A percentile compares a stretch with the other conserved stretches of the same genome.
Evolutionary conservation across 2,113 vertebrate species (phyloP).

Genomic region (Malurus melanocephalus): DNA sequence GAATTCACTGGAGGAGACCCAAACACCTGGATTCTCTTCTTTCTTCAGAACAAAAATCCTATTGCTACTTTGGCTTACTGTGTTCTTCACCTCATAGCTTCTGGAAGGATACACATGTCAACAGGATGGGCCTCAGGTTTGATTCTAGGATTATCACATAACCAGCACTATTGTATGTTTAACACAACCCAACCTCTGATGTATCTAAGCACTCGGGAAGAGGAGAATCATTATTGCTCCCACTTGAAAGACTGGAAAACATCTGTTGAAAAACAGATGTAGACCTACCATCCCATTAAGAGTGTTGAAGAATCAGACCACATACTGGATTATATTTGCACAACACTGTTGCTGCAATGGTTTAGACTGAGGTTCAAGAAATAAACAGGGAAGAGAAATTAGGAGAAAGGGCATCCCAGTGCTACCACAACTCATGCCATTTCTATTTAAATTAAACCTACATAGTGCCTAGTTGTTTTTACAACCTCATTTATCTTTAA

Average conservation of each 20-base stretch:
- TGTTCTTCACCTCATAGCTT: background rate
- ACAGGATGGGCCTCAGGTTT: background rate
- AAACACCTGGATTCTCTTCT: background rate
- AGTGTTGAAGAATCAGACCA: background rate
- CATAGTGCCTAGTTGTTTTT: background rate
- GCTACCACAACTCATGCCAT: background rate
- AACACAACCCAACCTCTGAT: background rate
- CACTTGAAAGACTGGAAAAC: background rate
- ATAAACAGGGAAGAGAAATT: background rate
- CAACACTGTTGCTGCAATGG: background rate
- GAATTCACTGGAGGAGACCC: background rate
- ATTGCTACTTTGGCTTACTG: background rate
- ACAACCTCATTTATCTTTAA: background rate
- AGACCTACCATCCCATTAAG: background rate
- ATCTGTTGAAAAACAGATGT: background rate
- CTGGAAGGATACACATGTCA: background rate
- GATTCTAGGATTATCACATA: background rate
- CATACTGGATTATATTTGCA: background rate
- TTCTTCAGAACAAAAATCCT: background rate
- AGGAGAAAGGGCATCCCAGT: background rate
- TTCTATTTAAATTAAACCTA: background rate
- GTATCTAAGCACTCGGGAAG: background rate
- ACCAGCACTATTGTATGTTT: background rate
- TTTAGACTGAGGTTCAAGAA: background rate
- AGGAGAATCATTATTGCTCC: background rate